Evolutionary conservation across 1,140 invertebrate species (phyloP).

Genomic region (Neotoxoptera formosana): DNA sequence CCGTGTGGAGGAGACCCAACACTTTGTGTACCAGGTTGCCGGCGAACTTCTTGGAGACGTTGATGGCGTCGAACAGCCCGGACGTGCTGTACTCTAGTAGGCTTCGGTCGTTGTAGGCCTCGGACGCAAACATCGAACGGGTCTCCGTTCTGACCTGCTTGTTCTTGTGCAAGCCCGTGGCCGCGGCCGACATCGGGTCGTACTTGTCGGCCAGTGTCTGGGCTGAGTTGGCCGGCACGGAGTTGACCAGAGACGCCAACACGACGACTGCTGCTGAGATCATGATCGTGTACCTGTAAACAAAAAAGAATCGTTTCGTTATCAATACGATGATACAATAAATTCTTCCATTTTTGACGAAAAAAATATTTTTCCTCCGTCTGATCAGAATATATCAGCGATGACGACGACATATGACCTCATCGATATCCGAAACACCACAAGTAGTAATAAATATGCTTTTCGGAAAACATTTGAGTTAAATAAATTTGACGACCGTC

Average conservation of each 20-base stretch:
- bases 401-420: not conserved
- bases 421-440: too few relatives aligned
- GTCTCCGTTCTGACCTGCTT: not conserved
- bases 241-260: not conserved
- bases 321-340: not conserved
- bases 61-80: not conserved
- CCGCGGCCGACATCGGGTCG: not conserved
- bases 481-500: not conserved
- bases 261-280: not conserved
- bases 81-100: not conserved
- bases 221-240: not conserved
- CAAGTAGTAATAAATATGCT: not conserved
- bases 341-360: not conserved
- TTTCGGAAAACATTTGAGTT: not conserved
- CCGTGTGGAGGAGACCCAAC: not conserved
- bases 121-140: not conserved
- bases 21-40: too few relatives aligned
- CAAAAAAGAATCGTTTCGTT: not conserved
- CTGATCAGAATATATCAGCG: too few relatives aligned
- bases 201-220: not conserved
- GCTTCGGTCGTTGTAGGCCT: too few relatives aligned
- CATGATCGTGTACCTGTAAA: not conserved
- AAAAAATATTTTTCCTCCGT: too few relatives aligned
- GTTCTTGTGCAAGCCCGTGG: not conserved
- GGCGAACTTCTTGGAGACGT: not conserved